phyloP scores from a whole-genome alignment of 2,113 vertebrate species.

The Peromyscus californicus region DNA sequence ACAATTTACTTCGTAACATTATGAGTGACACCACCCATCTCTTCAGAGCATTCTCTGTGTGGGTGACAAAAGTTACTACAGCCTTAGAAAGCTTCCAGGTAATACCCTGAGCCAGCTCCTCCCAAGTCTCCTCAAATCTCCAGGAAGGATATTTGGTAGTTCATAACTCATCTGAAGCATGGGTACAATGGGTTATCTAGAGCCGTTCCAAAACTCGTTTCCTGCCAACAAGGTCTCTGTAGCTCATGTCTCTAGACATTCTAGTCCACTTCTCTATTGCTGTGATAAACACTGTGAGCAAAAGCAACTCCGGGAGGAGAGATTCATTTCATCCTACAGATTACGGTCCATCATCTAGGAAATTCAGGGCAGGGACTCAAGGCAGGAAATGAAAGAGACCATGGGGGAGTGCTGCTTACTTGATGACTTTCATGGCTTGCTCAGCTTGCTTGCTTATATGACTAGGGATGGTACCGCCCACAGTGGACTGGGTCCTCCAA shows the following conservation, averaged over 20 bases:
- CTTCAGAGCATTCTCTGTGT: too few relatives aligned
- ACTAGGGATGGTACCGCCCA: not conserved
- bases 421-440: not conserved
- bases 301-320: not conserved
- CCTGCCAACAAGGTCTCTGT: fast-evolving
- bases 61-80: too few relatives aligned
- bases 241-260: not conserved
- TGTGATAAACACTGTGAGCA: not conserved
- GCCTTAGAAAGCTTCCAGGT: not conserved
- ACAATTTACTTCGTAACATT: not conserved
- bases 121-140: not conserved
- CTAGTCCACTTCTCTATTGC: not conserved
- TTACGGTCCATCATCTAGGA: not conserved
- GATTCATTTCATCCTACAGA: not conserved
- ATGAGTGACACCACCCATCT: fast-evolving
- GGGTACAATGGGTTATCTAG: not conserved
- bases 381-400: not conserved
- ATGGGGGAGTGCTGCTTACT: too few relatives aligned
- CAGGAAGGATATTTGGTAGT: not conserved
- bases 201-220: not conserved
- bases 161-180: not conserved
- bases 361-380: not conserved
- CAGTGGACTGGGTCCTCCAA: not conserved
- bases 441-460: not conserved
- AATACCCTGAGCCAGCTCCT: not conserved